Evolutionary conservation across 2,113 vertebrate species (phyloP).

Genomic region (Panthera leo): DNA sequence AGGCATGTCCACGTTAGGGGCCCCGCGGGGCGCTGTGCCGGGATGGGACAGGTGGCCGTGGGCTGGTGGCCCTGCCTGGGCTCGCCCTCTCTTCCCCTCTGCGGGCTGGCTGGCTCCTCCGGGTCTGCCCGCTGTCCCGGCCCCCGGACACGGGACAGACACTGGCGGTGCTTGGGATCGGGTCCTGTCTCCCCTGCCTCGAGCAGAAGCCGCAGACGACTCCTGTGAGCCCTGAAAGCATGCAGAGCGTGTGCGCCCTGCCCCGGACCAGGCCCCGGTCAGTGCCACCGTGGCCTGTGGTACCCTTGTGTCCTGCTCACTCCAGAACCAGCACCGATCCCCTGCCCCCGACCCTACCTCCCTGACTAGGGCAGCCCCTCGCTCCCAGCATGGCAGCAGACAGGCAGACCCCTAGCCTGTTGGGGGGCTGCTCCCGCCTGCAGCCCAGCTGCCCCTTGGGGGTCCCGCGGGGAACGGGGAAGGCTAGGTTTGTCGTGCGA

Average conservation of each 20-base stretch:
- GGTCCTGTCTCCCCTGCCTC: too few species aligned
- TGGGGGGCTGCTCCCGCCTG: fast-evolving
- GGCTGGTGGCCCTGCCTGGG: not conserved
- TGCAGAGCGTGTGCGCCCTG: fast-evolving
- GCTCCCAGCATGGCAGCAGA: fast-evolving
- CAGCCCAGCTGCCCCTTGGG: fast-evolving
- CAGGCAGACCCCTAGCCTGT: fast-evolving
- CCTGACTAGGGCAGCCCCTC: not conserved
- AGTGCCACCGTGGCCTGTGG: too few species aligned
- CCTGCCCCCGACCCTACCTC: fast-evolving
- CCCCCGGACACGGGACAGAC: fast-evolving
- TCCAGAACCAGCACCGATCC: too few species aligned
- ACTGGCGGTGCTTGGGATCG: fast-evolving
- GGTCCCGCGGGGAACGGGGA: not conserved
- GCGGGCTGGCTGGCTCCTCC: fast-evolving
- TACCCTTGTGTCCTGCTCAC: not conserved
- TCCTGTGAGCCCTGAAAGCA: not conserved
- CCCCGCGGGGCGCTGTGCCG: fast-evolving
- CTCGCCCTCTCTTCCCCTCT: not conserved
- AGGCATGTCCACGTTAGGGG: fast-evolving
- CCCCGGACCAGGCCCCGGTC: not conserved
- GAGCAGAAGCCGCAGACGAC: not conserved
- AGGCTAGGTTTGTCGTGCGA: not conserved
- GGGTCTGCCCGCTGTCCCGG: fast-evolving
- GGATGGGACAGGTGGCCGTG: not conserved